Conservation (phyloP, 2,888 invertebrate genomes). For the Tinea semifulvella region DNA sequence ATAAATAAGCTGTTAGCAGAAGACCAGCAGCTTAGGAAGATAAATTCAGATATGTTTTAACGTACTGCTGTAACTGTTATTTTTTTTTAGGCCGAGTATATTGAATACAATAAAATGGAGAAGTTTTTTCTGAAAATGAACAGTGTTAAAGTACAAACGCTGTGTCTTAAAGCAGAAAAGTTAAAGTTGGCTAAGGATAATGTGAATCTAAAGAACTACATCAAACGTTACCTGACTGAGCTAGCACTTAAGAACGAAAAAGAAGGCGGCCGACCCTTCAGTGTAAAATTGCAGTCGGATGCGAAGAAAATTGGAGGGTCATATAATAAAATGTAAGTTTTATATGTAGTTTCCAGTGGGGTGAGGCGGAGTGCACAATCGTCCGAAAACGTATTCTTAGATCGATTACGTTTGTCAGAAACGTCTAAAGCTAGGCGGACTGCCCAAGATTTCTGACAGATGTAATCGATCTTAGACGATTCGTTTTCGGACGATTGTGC, state of each 20-base stretch:
- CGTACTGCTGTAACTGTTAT: too few relatives aligned
- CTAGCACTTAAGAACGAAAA: constrained; percentile 57
- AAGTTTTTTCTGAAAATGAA: constrained; percentile 71
- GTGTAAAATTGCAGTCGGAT: constrained; percentile 34
- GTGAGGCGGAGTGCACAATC: too few relatives aligned
- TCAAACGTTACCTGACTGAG: constrained; percentile 70
- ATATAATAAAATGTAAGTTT: constrained; percentile 15
- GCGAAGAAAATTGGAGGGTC: constrained; percentile 23
- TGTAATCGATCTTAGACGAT: too few relatives aligned
- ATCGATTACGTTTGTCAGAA: too few relatives aligned
- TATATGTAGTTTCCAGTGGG: too few relatives aligned
- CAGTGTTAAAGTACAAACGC: constrained; percentile 46
- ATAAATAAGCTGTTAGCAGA: too few relatives aligned
- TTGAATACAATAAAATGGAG: constrained; percentile 69
- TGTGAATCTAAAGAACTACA: constrained; percentile 64
- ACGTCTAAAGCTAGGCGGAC: too few relatives aligned
- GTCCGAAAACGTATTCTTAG: too few relatives aligned
- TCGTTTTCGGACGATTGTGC: too few relatives aligned
- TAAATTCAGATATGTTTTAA: too few relatives aligned
- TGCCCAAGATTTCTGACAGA: too few relatives aligned
- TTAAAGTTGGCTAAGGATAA: constrained; percentile 68
- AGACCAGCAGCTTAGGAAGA: too few relatives aligned
- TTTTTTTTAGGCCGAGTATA: constrained; percentile 46
- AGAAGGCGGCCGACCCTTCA: constrained; percentile 33
- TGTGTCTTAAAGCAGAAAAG: constrained; percentile 49